Percentiles rank a stretch among this genome's conserved stretches.
Conservation (phyloP, 2,888 invertebrate genomes). For the Venustoraphidia nigricollis region DNA sequence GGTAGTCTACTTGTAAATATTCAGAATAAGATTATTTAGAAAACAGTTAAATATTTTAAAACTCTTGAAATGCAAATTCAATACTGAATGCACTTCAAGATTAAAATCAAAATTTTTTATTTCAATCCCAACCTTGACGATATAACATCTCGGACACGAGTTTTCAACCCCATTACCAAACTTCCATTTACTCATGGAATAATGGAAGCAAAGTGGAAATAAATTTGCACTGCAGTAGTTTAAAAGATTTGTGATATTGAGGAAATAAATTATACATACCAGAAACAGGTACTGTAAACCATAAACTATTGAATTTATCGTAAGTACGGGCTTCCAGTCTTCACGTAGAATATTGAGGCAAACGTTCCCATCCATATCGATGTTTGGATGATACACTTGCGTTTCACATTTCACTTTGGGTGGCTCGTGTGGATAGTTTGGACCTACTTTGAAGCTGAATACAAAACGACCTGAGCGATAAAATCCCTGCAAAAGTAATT, state of each 20-base stretch:
- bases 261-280: slow-evolving; percentile 35
- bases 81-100: too few relatives aligned
- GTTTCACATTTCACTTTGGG: slow-evolving; percentile 98
- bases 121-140: too few relatives aligned
- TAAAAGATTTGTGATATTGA: background rate
- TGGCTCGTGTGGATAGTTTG: slow-evolving; percentile 95
- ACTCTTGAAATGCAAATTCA: too few relatives aligned
- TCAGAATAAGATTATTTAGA: too few relatives aligned
- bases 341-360: slow-evolving; percentile 94
- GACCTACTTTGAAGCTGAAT: slow-evolving; percentile 95
- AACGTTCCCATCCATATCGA: slow-evolving; percentile 94
- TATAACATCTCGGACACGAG: too few relatives aligned
- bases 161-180: too few relatives aligned
- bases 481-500: slow-evolving; percentile 49
- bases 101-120: too few relatives aligned
- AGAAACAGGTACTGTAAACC: slow-evolving; percentile 93
- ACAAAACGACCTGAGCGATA: slow-evolving; percentile 87
- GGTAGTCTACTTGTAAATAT: too few relatives aligned
- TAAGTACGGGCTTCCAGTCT: slow-evolving; percentile 98
- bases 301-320: slow-evolving; percentile 94
- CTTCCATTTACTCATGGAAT: too few relatives aligned
- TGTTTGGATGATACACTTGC: slow-evolving; percentile 95
- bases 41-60: too few relatives aligned
- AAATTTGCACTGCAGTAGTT: background rate
- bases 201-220: background rate